Base-by-base conservation (phyloP, 2,888 invertebrate genomes). In the Drosophila buzzatii region DNA sequence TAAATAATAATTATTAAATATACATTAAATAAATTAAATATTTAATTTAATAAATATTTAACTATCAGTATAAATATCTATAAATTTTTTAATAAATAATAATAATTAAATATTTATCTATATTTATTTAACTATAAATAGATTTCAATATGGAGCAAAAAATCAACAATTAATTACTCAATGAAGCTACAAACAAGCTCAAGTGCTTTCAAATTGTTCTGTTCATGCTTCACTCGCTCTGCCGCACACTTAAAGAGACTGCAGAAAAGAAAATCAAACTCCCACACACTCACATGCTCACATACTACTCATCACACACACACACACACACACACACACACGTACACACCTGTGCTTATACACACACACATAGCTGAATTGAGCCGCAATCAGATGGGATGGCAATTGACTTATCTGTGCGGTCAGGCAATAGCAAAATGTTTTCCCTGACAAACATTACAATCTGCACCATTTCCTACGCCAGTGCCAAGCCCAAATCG, bases 351-450 rank as follows among this genome's bases (percentile, higher is more conserved):
- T 27, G 23, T 27, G 0, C 35, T 12, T 12, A 12, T 16, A 3
- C 3, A 9, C 53, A 9, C 53, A 12, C 52, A 41, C 18, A 33
- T 27, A 33, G 33, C 39, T 31, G 47, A 58, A 52, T 66, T 57
- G 51, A 79, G 64, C 77, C 79, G 80, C 82, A 82, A 84, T 82
- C 82, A 75, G 67, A 75, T 73, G 65, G 72, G 68, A 73, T 82
- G 76, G 59, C 84, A 84, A 84, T 87, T 84, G 84, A 87, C 84
- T 87, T 85, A 85, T 87, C 84, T 74, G 44, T 85, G 87, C 73
- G 85, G 84, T 84, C 86, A 73, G 79, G 73, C 85, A 86, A 80
- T 73, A 73, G 73, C 82, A 73, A 87, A 82, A 87, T 87, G 83
- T 78, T 76, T 82, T 69, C 69, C 67, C 68, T 73, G 85, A 75